Evolutionary conservation across 2,113 vertebrate species (phyloP).

Genomic region (Oncorhynchus nerka): DNA sequence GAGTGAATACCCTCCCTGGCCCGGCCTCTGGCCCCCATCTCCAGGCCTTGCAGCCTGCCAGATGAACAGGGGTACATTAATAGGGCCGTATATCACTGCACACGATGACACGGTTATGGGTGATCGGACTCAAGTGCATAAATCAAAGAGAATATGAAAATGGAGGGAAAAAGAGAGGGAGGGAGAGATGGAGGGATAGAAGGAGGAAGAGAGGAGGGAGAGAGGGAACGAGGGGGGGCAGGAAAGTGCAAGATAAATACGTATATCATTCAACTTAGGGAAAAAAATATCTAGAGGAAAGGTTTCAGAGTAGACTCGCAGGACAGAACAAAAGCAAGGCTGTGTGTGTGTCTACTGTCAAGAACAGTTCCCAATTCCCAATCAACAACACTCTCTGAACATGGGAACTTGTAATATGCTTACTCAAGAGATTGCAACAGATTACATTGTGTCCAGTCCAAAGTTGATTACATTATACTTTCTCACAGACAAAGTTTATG

Average conservation of each 20-base stretch:
- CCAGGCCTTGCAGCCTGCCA: conserved; percentile 15
- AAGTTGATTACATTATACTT: background rate
- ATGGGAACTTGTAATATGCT: background rate
- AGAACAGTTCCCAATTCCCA: background rate
- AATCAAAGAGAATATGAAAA: conserved; percentile 45
- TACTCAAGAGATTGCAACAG: background rate
- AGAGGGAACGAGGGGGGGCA: background rate
- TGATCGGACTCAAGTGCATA: conserved; percentile 23
- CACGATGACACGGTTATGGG: conserved; percentile 44
- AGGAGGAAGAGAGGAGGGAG: background rate
- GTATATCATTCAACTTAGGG: no score
- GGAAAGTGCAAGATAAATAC: background rate
- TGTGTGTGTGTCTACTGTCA: background rate
- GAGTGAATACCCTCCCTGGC: conserved; percentile 25
- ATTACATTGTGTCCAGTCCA: background rate
- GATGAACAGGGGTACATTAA: conserved; percentile 31
- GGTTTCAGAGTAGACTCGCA: background rate
- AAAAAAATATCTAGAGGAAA: background rate
- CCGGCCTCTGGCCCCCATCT: background rate
- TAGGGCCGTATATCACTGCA: conserved; percentile 40
- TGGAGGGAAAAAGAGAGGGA: background rate
- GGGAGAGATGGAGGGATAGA: background rate
- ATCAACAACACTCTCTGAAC: background rate
- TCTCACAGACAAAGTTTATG: background rate
- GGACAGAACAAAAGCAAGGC: background rate